Conservation (phyloP, 53 echinoderm and acorn worm species). For the Crossaster papposus region DNA sequence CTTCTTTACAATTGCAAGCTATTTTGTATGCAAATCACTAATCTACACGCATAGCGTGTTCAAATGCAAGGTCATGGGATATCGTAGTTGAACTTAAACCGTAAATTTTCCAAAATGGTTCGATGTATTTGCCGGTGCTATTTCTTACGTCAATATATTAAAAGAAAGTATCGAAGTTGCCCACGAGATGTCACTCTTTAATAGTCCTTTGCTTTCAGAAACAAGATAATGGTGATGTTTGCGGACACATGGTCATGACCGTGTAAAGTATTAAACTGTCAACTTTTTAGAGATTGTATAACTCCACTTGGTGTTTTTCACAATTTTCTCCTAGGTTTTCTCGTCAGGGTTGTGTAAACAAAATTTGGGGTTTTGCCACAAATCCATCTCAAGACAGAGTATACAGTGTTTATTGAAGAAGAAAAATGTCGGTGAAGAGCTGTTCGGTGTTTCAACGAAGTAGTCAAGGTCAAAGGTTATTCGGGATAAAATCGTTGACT, state of each 20-base stretch:
- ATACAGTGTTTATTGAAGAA: no score
- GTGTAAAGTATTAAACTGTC: not conserved
- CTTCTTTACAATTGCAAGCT: not conserved
- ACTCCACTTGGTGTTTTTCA: no score
- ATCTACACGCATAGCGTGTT: not conserved
- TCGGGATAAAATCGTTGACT: no score
- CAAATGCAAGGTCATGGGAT: not conserved
- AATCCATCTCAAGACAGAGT: no score
- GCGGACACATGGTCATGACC: not conserved
- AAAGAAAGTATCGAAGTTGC: not conserved
- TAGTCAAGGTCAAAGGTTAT: no score
- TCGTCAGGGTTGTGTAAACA: no score
- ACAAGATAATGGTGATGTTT: not conserved
- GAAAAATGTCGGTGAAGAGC: no score
- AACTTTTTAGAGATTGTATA: no score
- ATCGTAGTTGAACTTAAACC: not conserved
- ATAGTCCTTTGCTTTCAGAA: conserved; percentile 3
- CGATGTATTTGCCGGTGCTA: conserved; percentile 28
- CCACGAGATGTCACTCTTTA: not conserved
- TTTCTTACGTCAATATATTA: conserved; percentile 2
- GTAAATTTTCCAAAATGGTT: not conserved
- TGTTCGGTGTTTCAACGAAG: no score
- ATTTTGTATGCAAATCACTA: not conserved
- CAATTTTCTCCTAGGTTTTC: no score
- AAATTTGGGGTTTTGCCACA: no score